phyloP scores from a whole-genome alignment of 2,888 invertebrate genomes.

The Carabus problematicus region DNA sequence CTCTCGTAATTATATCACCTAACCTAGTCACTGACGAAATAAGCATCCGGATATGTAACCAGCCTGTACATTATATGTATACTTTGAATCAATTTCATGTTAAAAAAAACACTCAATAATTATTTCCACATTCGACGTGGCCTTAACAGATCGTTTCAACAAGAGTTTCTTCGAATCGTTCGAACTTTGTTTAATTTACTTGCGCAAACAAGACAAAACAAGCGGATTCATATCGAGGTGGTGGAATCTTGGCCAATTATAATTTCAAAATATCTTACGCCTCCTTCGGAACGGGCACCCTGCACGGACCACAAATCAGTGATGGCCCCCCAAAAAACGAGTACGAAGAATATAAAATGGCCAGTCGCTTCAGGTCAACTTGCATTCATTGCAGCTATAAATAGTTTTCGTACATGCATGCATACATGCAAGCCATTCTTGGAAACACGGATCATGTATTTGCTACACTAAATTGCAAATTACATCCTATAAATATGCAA shows the following conservation, averaged over 20 bases:
- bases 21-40: background rate
- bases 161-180: slow-evolving; percentile 15
- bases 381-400: slow-evolving; percentile 23
- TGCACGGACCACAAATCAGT: slow-evolving; percentile 32
- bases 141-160: background rate
- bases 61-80: background rate
- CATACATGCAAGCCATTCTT: background rate
- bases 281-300: slow-evolving; percentile 33
- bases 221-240: slow-evolving; percentile 30
- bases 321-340: slow-evolving; percentile 25
- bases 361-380: slow-evolving; percentile 20
- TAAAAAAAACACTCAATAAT: too few species aligned
- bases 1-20: slow-evolving; percentile 9
- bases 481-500: slow-evolving; percentile 38
- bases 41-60: background rate
- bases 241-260: slow-evolving; percentile 39
- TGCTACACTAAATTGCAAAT: slow-evolving; percentile 39
- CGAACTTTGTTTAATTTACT: too few species aligned
- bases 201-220: slow-evolving; percentile 8
- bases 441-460: slow-evolving; percentile 13
- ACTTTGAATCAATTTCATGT: background rate
- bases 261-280: slow-evolving; percentile 40
- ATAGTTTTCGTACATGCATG: slow-evolving; percentile 30
- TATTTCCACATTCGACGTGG: background rate
- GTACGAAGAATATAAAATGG: slow-evolving; percentile 27